These are phyloP conservation scores for Cheilosia impressa DNA, from an alignment of 2,888 invertebrate species.

Conservation along the genomic window DNA sequence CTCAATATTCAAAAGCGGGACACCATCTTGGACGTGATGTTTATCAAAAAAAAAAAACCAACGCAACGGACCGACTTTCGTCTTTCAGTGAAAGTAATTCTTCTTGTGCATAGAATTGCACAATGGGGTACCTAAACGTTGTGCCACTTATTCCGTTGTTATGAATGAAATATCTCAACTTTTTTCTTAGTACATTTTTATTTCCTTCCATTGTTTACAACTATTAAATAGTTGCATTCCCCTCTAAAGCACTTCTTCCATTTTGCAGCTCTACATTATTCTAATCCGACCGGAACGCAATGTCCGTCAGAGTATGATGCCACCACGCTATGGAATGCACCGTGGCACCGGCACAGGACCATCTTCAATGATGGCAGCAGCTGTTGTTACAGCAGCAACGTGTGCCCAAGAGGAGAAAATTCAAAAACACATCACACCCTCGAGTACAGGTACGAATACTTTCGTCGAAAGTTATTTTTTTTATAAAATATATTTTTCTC, in stretches of 20 bases:
- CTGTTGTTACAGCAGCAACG: slow-evolving; percentile 88
- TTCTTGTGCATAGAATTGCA: too few relatives aligned
- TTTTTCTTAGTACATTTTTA: too few relatives aligned
- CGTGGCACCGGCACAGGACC: slow-evolving; percentile 86
- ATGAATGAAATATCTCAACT: too few relatives aligned
- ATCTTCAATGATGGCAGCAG: slow-evolving; percentile 88
- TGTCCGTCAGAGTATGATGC: slow-evolving; percentile 94
- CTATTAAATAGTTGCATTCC: neutral
- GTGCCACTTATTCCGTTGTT: too few relatives aligned
- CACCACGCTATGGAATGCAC: slow-evolving; percentile 87
- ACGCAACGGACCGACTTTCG: too few relatives aligned
- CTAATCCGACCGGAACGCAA: slow-evolving; percentile 94
- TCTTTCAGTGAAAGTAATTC: too few relatives aligned
- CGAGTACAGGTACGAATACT: slow-evolving; percentile 80
- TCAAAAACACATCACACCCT: slow-evolving; percentile 86
- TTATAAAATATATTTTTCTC: neutral
- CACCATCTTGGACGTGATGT: too few relatives aligned
- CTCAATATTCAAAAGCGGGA: too few relatives aligned
- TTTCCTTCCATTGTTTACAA: neutral
- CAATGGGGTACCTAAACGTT: too few relatives aligned
- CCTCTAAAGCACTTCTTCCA: neutral
- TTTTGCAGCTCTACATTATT: slow-evolving; percentile 91
- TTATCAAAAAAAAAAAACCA: too few relatives aligned
- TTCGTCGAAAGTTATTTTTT: neutral
- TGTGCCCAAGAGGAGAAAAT: slow-evolving; percentile 88